Conservation (phyloP, 2,113 vertebrate species). For the Cyanocitta stelleri region DNA sequence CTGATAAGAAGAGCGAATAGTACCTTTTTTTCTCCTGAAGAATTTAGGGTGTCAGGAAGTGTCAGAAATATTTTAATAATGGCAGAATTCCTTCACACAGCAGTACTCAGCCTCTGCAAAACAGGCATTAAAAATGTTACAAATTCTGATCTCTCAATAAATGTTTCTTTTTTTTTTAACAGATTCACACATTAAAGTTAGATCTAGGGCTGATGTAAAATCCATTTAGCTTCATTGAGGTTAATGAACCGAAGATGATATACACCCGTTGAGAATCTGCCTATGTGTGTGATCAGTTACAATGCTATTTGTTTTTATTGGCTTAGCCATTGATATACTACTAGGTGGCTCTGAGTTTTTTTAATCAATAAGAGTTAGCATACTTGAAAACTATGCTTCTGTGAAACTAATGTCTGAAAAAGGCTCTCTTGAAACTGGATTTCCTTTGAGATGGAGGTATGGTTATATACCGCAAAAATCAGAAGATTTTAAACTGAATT, state of each 20-base stretch:
- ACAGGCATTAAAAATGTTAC: neutral
- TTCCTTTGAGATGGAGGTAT: neutral
- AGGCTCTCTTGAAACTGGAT: neutral
- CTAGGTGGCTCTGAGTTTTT: neutral
- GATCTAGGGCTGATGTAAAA: slow-evolving; percentile 29
- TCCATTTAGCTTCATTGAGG: slow-evolving; percentile 30
- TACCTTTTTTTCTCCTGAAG: neutral
- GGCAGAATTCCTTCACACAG: neutral
- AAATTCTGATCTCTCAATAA: slow-evolving; percentile 4
- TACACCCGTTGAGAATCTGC: slow-evolving; percentile 3
- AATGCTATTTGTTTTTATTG: slow-evolving; percentile 46
- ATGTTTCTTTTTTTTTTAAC: neutral
- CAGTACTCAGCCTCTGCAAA: neutral
- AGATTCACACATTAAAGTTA: neutral
- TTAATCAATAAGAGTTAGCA: neutral
- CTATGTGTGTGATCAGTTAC: slow-evolving; percentile 22
- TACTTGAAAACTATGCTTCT: neutral
- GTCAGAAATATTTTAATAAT: neutral
- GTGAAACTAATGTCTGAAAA: neutral
- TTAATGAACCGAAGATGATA: slow-evolving; percentile 21
- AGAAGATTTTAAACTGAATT: slow-evolving; percentile 5
- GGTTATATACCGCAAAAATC: neutral
- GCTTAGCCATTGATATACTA: slow-evolving; percentile 25
- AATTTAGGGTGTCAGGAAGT: neutral
- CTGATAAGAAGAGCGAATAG: neutral